Conservation (phyloP, 2,113 vertebrate species). For the Otus sunia region DNA sequence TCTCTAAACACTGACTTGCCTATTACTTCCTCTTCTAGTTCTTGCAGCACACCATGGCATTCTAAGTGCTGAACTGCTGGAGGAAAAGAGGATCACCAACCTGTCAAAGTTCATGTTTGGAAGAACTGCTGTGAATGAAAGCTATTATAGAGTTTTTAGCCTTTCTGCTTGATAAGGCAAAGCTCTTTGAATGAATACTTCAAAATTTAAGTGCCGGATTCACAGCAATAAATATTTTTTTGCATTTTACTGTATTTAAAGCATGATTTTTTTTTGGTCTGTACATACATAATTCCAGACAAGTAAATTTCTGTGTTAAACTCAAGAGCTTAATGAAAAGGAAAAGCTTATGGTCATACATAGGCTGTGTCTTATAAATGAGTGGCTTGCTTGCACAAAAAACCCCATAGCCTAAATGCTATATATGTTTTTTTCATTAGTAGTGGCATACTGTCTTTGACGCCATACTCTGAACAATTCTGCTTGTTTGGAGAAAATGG, state of each 20-base stretch:
- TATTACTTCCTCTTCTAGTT: conserved; percentile 16
- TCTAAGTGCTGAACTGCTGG: conserved; percentile 62
- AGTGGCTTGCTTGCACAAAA: not conserved
- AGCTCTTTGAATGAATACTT: not conserved
- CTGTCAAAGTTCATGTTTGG: conserved; percentile 37
- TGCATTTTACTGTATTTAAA: conserved; percentile 34
- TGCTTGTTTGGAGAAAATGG: not conserved
- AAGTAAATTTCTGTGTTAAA: not conserved
- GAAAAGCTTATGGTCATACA: not conserved
- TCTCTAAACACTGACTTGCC: not conserved
- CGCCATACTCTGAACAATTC: not conserved
- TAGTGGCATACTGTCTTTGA: not conserved
- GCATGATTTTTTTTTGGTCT: not conserved
- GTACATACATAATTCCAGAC: not conserved
- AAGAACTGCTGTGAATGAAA: conserved; percentile 34
- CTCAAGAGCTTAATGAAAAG: not conserved
- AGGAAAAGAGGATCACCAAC: not conserved
- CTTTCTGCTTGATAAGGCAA: conserved; percentile 2
- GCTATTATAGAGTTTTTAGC: not conserved
- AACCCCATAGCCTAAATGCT: not conserved
- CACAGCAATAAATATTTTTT: conserved; percentile 20
- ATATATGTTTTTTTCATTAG: not conserved
- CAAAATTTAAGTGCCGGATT: not conserved
- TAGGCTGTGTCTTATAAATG: not conserved
- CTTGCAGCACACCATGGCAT: conserved; percentile 80